These are phyloP conservation scores for Spongilla lacustris DNA, from an alignment of 37 sponge, comb jelly and placozoan genomes.

Conservation along the genomic window DNA sequence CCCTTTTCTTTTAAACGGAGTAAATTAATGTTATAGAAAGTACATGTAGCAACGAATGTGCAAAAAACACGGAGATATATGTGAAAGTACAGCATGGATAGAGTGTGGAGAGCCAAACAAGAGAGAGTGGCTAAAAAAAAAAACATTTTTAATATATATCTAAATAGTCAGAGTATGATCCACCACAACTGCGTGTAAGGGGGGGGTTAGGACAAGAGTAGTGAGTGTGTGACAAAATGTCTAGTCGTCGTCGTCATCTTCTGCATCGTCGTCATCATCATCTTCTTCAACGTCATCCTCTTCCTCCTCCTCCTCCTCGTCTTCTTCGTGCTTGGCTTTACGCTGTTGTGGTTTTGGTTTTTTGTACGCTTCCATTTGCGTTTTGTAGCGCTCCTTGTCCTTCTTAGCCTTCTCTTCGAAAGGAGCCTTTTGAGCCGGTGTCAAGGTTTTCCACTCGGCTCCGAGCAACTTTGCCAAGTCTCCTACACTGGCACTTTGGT, in stretches of 20 bases:
- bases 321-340: not conserved
- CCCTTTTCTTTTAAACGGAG: too few species aligned
- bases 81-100: constrained; percentile 16
- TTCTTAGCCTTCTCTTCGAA: constrained; percentile 63
- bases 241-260: constrained; percentile 22
- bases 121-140: constrained; percentile 9
- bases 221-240: not conserved
- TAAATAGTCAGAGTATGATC: not conserved
- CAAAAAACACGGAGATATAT: constrained; percentile 8
- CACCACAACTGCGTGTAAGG: not conserved
- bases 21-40: not conserved
- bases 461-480: constrained; percentile 87
- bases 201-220: constrained; percentile 3
- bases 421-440: constrained; percentile 59
- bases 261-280: constrained; percentile 34
- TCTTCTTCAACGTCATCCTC: constrained; percentile 53
- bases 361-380: constrained; percentile 58
- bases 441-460: constrained; percentile 70
- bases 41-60: not conserved
- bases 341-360: constrained; percentile 16
- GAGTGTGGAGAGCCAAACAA: not conserved
- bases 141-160: not conserved
- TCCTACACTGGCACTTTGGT: constrained; percentile 53
- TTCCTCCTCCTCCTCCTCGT: constrained; percentile 48
- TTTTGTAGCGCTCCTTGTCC: constrained; percentile 78